Base-by-base conservation (phyloP, 23 tunicate genomes). In the Diplosoma virens region DNA sequence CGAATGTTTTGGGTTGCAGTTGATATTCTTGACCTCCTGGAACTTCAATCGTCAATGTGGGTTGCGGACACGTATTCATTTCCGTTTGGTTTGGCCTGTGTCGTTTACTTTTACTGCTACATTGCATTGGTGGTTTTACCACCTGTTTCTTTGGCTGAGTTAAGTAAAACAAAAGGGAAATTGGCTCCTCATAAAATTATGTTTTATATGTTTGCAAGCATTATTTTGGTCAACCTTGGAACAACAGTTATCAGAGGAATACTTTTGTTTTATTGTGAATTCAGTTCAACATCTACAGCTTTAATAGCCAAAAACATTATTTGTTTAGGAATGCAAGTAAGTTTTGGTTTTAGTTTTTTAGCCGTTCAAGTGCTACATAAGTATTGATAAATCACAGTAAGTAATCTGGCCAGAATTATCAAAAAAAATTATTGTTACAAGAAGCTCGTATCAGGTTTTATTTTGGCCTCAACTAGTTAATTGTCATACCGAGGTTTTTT, bases 1-100 rank as follows among this genome's bases (percentile, higher is more conserved):
- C 45, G 90, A 67, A 82, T 84, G n/a, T 84, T 83, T 32, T 90
- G 89, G 86, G 90, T 90, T n/a, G 86, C 84, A 11, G 63, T 90
- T 7, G 97, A 90, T 56, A 59, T 90, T 14, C 73, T 84, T n/a
- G 97, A 90, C 53, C 25, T 90, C 55, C 54, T 90, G 24, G 85
- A 90, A 14, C 59, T 90, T 22, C 97, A 90, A 46, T 84, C 90
- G 34, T 63, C 80, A 11, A 75, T 90, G 82, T 84, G 89, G 89
- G 97, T 84, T 52, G 47, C 83, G 4, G 72, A 54, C 7, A 47
- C 78, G 11, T 71, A 80, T 16, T 64, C 80, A 32, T 68, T 90
- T 34, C 86, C 90, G 2, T 84, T 79, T 78, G n/a, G 58, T 20
- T 31, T 69, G 1, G 86, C 72, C 4, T 79, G 78, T 1, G 37